Evolutionary conservation across 2,113 vertebrate genomes (phyloP).

Genomic region (Oreocharis arfaki): DNA sequence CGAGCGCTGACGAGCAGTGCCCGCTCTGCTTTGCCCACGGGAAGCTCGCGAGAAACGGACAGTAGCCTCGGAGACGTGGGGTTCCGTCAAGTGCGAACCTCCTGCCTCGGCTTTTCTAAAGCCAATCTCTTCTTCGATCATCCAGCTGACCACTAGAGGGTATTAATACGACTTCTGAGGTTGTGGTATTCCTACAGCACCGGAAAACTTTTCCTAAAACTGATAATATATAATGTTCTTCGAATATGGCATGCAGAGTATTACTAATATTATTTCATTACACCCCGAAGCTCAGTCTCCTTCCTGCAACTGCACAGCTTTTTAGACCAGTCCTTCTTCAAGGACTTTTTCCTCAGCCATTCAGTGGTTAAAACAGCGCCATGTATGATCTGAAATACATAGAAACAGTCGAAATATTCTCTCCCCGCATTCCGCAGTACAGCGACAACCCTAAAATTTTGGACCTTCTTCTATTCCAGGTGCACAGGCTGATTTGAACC

Average conservation of each 20-base stretch:
- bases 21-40: too few species aligned
- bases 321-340: too few species aligned
- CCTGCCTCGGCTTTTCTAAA: neutral
- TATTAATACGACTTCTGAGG: neutral
- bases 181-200: neutral
- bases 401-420: neutral
- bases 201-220: neutral
- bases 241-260: neutral
- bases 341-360: neutral
- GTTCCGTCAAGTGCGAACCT: neutral
- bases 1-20: too few species aligned
- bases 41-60: fast-evolving
- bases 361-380: neutral
- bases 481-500: neutral
- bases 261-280: neutral
- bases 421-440: neutral
- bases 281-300: neutral
- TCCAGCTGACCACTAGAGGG: neutral
- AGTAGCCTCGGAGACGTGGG: too few species aligned
- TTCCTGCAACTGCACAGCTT: neutral
- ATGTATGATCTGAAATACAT: neutral
- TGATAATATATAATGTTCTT: neutral
- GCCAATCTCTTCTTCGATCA: neutral
- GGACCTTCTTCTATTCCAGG: neutral
- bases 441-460: neutral